Percentiles rank a stretch among this genome's conserved stretches.
These are phyloP conservation scores for Dromococcyx pavoninus DNA, from an alignment of 2,797 vertebrate species.

Conservation along the genomic window DNA sequence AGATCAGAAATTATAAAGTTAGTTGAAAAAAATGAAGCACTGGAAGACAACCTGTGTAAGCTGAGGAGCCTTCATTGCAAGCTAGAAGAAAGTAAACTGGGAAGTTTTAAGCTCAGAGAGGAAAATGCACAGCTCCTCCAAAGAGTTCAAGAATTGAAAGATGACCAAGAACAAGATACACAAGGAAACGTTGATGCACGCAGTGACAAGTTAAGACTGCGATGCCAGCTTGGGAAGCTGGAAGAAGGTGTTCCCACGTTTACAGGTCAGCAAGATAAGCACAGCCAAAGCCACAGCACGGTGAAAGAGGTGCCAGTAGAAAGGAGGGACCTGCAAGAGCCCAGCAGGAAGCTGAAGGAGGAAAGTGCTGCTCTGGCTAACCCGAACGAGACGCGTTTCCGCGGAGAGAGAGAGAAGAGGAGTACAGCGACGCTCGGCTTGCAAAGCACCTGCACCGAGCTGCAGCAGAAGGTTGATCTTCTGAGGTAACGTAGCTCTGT, in stretches of 20 bases:
- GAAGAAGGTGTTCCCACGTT: neutral
- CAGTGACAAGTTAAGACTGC: neutral
- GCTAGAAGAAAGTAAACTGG: slow-evolving; percentile 67
- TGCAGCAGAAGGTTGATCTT: slow-evolving; percentile 76
- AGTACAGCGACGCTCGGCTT: slow-evolving; percentile 67
- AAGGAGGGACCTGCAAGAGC: slow-evolving; percentile 48
- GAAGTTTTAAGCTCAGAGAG: slow-evolving; percentile 2
- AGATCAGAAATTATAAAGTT: slow-evolving; percentile 64
- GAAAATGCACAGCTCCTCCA: neutral
- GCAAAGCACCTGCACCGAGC: slow-evolving; percentile 70
- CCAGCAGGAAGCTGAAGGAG: slow-evolving; percentile 54
- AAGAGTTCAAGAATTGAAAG: neutral
- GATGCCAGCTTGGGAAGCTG: neutral
- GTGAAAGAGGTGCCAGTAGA: neutral
- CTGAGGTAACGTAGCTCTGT: slow-evolving; percentile 76
- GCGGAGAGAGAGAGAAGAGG: slow-evolving; percentile 67
- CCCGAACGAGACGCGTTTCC: slow-evolving; percentile 21
- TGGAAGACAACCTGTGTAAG: slow-evolving; percentile 49
- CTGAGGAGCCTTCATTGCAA: slow-evolving; percentile 42
- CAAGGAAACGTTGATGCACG: neutral
- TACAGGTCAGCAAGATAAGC: neutral
- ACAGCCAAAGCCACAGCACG: fast-evolving
- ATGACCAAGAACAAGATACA: neutral
- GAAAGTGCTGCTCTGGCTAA: slow-evolving; percentile 56
- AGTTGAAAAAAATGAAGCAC: slow-evolving; percentile 56